phyloP scores from a whole-genome alignment of 2,888 invertebrate species.

The Phrixothrix hirtus region DNA sequence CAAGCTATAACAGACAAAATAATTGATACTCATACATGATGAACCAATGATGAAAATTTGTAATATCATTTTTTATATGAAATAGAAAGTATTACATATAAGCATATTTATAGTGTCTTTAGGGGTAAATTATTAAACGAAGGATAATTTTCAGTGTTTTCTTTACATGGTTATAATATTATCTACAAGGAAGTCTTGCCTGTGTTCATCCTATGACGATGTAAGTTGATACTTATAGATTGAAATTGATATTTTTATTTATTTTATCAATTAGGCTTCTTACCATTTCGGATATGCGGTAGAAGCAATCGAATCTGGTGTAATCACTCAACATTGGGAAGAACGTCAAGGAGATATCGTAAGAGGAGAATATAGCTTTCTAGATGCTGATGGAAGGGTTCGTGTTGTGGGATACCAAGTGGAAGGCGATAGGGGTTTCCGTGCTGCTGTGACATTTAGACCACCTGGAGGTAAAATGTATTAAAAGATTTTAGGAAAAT shows the following conservation, averaged over 20 bases:
- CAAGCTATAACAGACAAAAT: not conserved
- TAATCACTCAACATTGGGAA: constrained; percentile 50
- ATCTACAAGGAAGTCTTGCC: not conserved
- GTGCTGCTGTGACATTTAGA: constrained; percentile 59
- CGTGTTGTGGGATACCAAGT: constrained; percentile 64
- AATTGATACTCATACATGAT: not conserved
- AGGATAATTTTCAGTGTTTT: not conserved
- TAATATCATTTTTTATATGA: not conserved
- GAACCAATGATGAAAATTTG: not conserved
- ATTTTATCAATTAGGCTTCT: not conserved
- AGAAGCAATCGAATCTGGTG: not conserved
- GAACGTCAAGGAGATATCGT: constrained; percentile 43
- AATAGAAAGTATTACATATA: not conserved
- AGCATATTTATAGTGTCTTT: no score
- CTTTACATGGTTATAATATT: not conserved
- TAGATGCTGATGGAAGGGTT: constrained; percentile 68
- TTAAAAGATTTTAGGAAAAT: no score
- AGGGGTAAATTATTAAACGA: no score
- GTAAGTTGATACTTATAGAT: not conserved
- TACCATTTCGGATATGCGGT: not conserved
- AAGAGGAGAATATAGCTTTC: constrained; percentile 65
- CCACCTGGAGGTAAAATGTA: constrained; percentile 55
- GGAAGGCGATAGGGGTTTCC: constrained; percentile 61
- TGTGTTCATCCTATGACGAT: not conserved
- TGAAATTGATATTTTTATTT: not conserved